Evolutionary conservation across 2,888 invertebrate genomes (phyloP).

Genomic region (Diachrysia chrysitis): DNA sequence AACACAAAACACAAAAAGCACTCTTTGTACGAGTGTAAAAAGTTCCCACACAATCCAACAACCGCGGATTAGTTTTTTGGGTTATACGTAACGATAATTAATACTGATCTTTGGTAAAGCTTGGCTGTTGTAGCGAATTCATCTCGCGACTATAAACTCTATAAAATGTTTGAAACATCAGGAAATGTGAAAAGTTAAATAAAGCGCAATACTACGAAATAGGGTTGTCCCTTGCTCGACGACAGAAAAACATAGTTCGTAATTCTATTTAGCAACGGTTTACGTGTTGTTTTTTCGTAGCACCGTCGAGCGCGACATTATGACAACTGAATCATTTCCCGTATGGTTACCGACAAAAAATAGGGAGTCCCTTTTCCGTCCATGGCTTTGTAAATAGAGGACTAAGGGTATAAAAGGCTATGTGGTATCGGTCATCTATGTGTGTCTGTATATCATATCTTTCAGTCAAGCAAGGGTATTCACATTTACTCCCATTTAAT

Average conservation of each 20-base stretch:
- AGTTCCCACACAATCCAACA: background rate
- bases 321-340: constrained; percentile 2
- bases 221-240: constrained; percentile 12
- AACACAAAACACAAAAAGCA: background rate
- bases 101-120: constrained; percentile 10
- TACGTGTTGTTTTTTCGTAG: background rate
- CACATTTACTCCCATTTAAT: background rate
- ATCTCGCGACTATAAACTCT: constrained; percentile 5
- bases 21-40: background rate
- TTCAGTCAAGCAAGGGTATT: background rate
- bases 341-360: constrained; percentile 3
- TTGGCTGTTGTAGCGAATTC: constrained; percentile 26
- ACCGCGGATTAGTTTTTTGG: background rate
- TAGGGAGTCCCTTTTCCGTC: background rate
- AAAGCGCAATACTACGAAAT: constrained; percentile 34
- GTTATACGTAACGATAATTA: constrained; percentile 7
- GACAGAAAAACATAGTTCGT: background rate
- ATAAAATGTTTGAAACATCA: constrained; percentile 33
- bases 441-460: too few relatives aligned
- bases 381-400: background rate
- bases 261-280: background rate
- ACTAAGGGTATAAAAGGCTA: background rate
- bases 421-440: background rate
- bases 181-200: constrained; percentile 37
- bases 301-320: background rate